Conservation (phyloP, 1,140 invertebrate species). For the Eriocheir sinensis region DNA sequence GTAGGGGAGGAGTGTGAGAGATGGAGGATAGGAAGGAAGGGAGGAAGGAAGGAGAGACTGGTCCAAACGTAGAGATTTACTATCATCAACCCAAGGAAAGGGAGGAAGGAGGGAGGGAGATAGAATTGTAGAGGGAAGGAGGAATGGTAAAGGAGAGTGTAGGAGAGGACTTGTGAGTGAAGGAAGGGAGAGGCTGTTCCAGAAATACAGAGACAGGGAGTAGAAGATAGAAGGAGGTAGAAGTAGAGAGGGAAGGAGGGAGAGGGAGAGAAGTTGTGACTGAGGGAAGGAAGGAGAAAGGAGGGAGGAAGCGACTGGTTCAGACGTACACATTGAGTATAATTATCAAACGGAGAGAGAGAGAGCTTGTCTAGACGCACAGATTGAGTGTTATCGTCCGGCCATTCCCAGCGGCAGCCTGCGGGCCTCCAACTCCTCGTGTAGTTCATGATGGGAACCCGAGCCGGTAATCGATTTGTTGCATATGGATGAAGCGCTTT, state of each 20-base stretch:
- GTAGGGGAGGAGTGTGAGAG: neutral
- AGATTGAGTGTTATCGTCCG: neutral
- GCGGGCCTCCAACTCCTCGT: neutral
- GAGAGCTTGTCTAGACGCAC: too few relatives aligned
- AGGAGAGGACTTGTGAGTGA: too few relatives aligned
- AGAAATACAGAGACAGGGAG: neutral
- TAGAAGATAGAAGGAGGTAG: neutral
- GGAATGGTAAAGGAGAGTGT: too few relatives aligned
- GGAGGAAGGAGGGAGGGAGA: too few relatives aligned
- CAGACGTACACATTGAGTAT: too few relatives aligned
- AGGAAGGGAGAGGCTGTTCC: neutral
- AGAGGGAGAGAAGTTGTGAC: too few relatives aligned
- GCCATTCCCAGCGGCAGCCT: neutral
- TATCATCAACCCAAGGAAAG: too few relatives aligned
- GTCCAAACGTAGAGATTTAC: too few relatives aligned
- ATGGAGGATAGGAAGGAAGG: neutral
- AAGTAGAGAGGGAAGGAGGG: neutral
- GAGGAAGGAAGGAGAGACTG: neutral
- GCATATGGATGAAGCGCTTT: constrained; percentile 13
- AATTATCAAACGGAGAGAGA: neutral
- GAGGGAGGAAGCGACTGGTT: neutral
- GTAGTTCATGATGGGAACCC: constrained; percentile 12
- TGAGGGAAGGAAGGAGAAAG: too few relatives aligned
- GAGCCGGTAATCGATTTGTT: constrained; percentile 24
- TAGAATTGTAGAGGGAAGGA: too few relatives aligned